Conservation (phyloP, 2,797 vertebrate genomes). For the Sitta carolinensis region DNA sequence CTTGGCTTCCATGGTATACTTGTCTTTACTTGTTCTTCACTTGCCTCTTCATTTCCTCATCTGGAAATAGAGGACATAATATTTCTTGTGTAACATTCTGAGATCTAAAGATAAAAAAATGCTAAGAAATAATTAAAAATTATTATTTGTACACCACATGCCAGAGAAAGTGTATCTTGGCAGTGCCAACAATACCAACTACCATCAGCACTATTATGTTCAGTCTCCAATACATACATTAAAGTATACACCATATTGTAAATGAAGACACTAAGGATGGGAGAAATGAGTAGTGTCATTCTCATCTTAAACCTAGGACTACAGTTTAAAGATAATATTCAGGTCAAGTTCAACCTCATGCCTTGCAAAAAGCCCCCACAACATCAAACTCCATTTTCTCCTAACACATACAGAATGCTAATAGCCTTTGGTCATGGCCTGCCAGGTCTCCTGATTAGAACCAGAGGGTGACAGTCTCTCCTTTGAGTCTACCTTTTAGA, state of each 20-base stretch:
- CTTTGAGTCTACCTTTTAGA: neutral
- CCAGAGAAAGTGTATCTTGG: neutral
- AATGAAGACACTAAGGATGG: neutral
- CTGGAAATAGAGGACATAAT: neutral
- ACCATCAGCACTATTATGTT: neutral
- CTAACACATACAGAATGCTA: accelerated
- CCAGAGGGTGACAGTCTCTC: neutral
- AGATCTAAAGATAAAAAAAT: neutral
- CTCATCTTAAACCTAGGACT: neutral
- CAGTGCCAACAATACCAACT: neutral
- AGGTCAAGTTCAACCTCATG: neutral
- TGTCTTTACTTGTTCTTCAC: neutral
- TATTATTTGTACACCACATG: neutral
- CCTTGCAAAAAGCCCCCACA: accelerated
- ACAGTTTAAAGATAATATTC: neutral
- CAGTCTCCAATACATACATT: accelerated
- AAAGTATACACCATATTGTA: neutral
- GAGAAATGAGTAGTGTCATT: neutral
- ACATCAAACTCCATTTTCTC: neutral
- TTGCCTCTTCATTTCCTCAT: neutral
- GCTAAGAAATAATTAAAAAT: neutral
- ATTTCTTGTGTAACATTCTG: neutral
- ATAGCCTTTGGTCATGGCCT: neutral
- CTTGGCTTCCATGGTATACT: neutral
- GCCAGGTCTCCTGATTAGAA: neutral